Evolutionary conservation across 1,140 invertebrate species (phyloP), one percentile per base, ranked within the genome.

Genomic region (Hestina assimilis): DNA sequence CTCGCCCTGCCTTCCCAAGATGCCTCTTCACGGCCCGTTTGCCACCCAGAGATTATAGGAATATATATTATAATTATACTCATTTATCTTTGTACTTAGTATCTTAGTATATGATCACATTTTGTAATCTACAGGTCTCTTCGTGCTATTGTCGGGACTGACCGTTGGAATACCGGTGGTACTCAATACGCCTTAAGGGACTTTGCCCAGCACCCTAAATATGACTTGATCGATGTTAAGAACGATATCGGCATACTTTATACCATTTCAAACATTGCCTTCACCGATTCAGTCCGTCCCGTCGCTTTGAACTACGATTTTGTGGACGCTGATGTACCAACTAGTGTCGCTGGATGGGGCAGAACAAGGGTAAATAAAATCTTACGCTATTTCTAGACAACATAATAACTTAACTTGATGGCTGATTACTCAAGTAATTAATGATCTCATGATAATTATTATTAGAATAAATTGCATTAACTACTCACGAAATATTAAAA

Each of bases 171-270:
- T 53, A 26, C 14, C 7, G 76, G 72, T 12, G 75, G 74, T 3
- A 26, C 52, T 0, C 14, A 21, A 1, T 59, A 70, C 51, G 17
- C 33, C 41, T 1, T 72, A 2, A 8, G 19, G 0, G 50, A 63
- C 2, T 60, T 63, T 62, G 38, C 70, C 12, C 70, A 53, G 43
- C 74, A 77, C 45, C 63, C 56, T 0, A 51, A 70, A 29, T 79
- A 69, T 54, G 38, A 55, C 2, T 17, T 42, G 0, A 3, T 20
- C 1, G 51, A 40, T 21, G 66, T 69, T 46, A 75, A 70, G 60
- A 79, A 79, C 54, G 72, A 79, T 53, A 63, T 79, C 17, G 69
- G 66, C 2, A 12, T 79, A 9, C 63, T 75, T 12, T 41, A 69
- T 17, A 68, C 69, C 6, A 20, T 21, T 8, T 5, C 28, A 0